A percentile compares a stretch with the other conserved stretches of the same genome.
Evolutionary conservation across 2,888 invertebrate species (phyloP).

Genomic region (Thera britannica): DNA sequence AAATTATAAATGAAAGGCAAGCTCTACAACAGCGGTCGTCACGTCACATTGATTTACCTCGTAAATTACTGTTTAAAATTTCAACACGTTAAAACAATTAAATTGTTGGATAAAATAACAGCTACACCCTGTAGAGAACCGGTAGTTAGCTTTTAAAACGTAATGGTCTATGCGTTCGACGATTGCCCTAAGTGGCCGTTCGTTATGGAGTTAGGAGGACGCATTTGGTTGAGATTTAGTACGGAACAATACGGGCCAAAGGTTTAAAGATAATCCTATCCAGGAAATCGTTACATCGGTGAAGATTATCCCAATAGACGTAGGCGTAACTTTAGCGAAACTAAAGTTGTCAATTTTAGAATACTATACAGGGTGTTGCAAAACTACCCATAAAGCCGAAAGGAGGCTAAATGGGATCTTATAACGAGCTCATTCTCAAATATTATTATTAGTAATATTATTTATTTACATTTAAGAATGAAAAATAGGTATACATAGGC

Average conservation of each 20-base stretch:
- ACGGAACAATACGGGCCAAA: slow-evolving; percentile 34
- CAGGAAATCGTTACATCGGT: slow-evolving; percentile 7
- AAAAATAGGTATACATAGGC: too few species aligned
- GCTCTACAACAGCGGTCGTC: slow-evolving; percentile 44
- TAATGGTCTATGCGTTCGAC: slow-evolving; percentile 51
- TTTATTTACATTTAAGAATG: too few species aligned
- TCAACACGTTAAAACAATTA: slow-evolving; percentile 51
- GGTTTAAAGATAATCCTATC: slow-evolving; percentile 18
- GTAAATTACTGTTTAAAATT: slow-evolving; percentile 47
- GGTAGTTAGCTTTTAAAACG: slow-evolving; percentile 53
- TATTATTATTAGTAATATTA: too few species aligned
- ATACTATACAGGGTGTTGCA: too few species aligned
- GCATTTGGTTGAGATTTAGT: slow-evolving; percentile 38
- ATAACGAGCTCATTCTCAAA: too few species aligned
- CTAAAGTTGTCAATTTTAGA: not conserved
- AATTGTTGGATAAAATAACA: slow-evolving; percentile 49
- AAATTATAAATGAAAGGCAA: slow-evolving; percentile 58
- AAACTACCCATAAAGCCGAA: too few species aligned
- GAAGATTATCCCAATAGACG: not conserved
- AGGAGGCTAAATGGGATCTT: too few species aligned
- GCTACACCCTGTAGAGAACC: slow-evolving; percentile 55
- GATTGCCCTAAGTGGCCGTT: slow-evolving; percentile 41
- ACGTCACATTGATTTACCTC: slow-evolving; percentile 48
- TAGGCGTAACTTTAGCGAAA: slow-evolving; percentile 8
- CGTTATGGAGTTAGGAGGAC: slow-evolving; percentile 40